Evolutionary conservation across 2,888 invertebrate genomes (phyloP), one percentile per base, ranked within the genome.

Genomic region (Acrocyrtus sp.): DNA sequence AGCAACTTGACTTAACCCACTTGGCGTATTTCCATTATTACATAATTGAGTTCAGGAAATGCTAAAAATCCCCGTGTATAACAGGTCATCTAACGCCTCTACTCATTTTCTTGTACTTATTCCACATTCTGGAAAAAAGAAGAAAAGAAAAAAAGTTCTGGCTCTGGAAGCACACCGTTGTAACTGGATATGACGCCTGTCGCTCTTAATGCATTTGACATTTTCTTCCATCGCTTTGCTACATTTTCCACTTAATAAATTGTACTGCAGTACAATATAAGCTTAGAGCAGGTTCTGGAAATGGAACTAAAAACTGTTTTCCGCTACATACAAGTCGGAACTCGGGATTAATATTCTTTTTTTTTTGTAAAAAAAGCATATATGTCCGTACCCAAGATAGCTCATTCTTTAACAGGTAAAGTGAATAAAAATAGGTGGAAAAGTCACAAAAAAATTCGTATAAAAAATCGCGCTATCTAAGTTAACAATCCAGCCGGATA

Each of bases 131-230:
- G n/a, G n/a, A n/a, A n/a, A n/a, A n/a, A n/a, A n/a, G n/a, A n/a
- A n/a, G n/a, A n/a, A n/a, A n/a, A n/a, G n/a, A n/a, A n/a, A 34
- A 34, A 34, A 34, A 8, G 34, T 34, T n/a, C n/a, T 34, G 34
- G 34, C n/a, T n/a, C n/a, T n/a, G n/a, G n/a, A n/a, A n/a, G n/a
- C n/a, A n/a, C n/a, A 19, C 8, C 15, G n/a, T 50, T 41, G 48
- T 69, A 45, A 61, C 54, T 69, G 69, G 54, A 69, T 54, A 62
- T 69, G 69, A 69, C 61, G 69, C 56, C 61, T 62, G 62, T 69
- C 69, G 26, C 27, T 62, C 62, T 53, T 62, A 69, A 69, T 69
- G 69, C 54, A 69, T 50, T 69, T 62, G 61, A 56, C 69, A 56
- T 61, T 62, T 62, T 47, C 19, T 22, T 12, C 26, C 22, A 56